These are phyloP conservation scores for Petroica traversi DNA, from an alignment of 2,113 vertebrate genomes.

Conservation along the genomic window DNA sequence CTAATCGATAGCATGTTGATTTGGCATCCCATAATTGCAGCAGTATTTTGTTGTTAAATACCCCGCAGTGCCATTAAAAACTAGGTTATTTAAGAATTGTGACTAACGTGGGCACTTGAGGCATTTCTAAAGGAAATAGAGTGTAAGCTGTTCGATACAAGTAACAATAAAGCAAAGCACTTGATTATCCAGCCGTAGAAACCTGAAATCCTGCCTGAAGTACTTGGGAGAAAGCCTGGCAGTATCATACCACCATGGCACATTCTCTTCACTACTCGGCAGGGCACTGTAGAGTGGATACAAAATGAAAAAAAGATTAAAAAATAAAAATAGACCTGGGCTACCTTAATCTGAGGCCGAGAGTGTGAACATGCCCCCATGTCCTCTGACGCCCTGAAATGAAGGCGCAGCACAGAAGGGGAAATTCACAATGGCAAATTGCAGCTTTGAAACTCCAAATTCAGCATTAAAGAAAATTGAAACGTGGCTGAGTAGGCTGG, in stretches of 20 bases:
- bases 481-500: not conserved
- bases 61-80: constrained; percentile 42
- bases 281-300: not conserved
- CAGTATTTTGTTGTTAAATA: constrained; percentile 46
- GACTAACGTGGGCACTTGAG: not conserved
- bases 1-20: not conserved
- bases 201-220: constrained; percentile 12
- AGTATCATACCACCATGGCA: not conserved
- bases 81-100: constrained; percentile 34
- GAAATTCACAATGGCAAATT: not conserved
- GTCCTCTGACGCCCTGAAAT: not conserved
- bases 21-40: constrained; percentile 28
- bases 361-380: rapidly evolving
- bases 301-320: not conserved
- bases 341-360: not conserved
- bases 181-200: not conserved
- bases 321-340: not conserved
- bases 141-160: not conserved
- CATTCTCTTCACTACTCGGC: not conserved
- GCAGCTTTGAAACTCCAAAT: not conserved
- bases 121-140: constrained; percentile 44
- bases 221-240: not conserved
- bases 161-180: not conserved
- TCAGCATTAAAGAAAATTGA: not conserved
- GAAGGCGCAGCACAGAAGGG: not conserved